Percentiles rank a stretch among this genome's conserved stretches.
Evolutionary conservation across 2,888 invertebrate genomes (phyloP).

Genomic region (Dorcus hopei): DNA sequence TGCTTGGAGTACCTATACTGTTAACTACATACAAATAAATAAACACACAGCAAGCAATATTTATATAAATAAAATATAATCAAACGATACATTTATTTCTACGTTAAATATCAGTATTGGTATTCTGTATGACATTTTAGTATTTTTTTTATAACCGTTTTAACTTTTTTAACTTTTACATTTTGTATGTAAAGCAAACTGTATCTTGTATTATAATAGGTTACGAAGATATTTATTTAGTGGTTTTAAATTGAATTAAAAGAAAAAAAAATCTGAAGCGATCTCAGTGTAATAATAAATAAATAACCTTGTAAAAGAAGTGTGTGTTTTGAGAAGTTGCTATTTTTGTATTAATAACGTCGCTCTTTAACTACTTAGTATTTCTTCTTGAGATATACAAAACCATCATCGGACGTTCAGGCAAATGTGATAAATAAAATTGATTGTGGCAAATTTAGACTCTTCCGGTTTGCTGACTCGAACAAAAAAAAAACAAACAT

Average conservation of each 20-base stretch:
- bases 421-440: conserved; percentile 43
- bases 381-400: neutral
- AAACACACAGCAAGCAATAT: too few species aligned
- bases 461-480: conserved; percentile 31
- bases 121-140: too few species aligned
- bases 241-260: neutral
- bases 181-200: neutral
- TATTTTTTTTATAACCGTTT: neutral
- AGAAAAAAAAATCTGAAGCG: conserved; percentile 4
- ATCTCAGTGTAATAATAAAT: conserved; percentile 4
- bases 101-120: too few species aligned
- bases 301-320: neutral
- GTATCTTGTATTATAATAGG: too few species aligned
- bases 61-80: too few species aligned
- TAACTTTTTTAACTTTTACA: neutral
- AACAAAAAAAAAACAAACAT: conserved; percentile 9
- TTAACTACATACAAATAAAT: too few species aligned
- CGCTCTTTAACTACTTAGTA: neutral
- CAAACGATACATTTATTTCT: too few species aligned
- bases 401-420: conserved; percentile 36
- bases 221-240: conserved; percentile 8
- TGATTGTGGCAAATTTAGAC: conserved; percentile 26
- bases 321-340: conserved; percentile 19
- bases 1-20: too few species aligned
- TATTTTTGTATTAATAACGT: conserved; percentile 22